These are phyloP conservation scores for Rhimphoctona megacephalus DNA, from an alignment of 2,888 invertebrate species.

Conservation along the genomic window DNA sequence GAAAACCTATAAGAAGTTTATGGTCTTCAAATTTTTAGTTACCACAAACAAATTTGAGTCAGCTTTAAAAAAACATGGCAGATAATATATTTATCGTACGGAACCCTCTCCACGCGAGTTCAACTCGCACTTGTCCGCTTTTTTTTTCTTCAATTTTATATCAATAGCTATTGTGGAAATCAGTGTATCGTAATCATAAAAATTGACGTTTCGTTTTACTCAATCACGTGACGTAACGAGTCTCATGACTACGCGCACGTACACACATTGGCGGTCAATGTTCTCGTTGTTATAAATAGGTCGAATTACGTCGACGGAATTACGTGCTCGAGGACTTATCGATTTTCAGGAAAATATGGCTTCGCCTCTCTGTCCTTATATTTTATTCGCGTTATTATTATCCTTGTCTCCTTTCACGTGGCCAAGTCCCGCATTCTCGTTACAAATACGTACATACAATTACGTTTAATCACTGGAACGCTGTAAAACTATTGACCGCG, in stretches of 20 bases:
- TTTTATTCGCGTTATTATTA: neutral
- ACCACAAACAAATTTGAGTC: too few species aligned
- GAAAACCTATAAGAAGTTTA: too few species aligned
- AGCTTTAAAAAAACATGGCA: too few species aligned
- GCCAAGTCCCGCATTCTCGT: neutral
- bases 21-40: too few species aligned
- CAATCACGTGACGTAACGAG: slow-evolving; percentile 8
- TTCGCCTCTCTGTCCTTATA: slow-evolving; percentile 11
- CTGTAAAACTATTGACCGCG: neutral
- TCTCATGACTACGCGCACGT: neutral
- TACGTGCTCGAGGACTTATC: slow-evolving; percentile 43
- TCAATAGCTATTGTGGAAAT: neutral
- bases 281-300: slow-evolving; percentile 60
- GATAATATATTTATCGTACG: too few species aligned
- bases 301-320: slow-evolving; percentile 54
- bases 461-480: neutral
- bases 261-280: slow-evolving; percentile 47
- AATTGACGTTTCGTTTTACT: slow-evolving; percentile 1
- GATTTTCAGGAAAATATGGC: slow-evolving; percentile 53
- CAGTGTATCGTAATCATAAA: neutral
- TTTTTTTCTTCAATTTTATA: too few species aligned
- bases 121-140: too few species aligned
- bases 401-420: neutral
- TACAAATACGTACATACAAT: neutral
- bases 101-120: too few species aligned